These are phyloP conservation scores for Pterocles orientalis DNA, from an alignment of 2,113 vertebrate species.

Conservation along the genomic window DNA sequence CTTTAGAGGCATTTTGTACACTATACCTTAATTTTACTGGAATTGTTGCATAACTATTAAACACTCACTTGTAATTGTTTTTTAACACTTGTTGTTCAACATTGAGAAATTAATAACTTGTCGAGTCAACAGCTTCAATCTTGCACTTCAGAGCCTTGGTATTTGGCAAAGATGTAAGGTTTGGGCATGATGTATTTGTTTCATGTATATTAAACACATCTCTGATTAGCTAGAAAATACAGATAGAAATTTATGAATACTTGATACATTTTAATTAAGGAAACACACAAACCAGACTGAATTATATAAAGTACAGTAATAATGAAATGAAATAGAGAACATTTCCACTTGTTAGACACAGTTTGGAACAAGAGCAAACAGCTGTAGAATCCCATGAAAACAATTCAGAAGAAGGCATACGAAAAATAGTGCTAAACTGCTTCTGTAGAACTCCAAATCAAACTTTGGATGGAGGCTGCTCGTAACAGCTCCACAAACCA, in stretches of 20 bases:
- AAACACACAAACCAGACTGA: not conserved
- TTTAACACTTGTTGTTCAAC: slow-evolving; percentile 64
- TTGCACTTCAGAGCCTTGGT: slow-evolving; percentile 83
- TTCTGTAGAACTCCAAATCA: not conserved
- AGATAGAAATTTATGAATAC: not conserved
- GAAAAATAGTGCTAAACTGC: not conserved
- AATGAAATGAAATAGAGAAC: not conserved
- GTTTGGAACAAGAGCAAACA: not conserved
- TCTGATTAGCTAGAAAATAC: slow-evolving; percentile 78
- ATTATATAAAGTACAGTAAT: not conserved
- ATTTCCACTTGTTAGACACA: not conserved
- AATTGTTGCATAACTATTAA: not conserved
- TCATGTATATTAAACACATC: slow-evolving; percentile 84
- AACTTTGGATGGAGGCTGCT: not conserved
- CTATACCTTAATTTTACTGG: not conserved
- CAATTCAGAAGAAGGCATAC: not conserved
- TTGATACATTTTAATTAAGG: not conserved
- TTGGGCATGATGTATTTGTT: slow-evolving; percentile 70
- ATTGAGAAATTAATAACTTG: slow-evolving; percentile 72
- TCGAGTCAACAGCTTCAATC: slow-evolving; percentile 73
- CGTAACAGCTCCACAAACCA: not conserved
- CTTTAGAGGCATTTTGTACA: not conserved
- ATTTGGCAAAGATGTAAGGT: slow-evolving; percentile 80
- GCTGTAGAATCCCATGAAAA: not conserved
- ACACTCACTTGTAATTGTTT: slow-evolving; percentile 55